Percentiles rank a stretch among this genome's conserved stretches.
phyloP scores from a whole-genome alignment of 2,113 vertebrate species.

The Diglossa brunneiventris region DNA sequence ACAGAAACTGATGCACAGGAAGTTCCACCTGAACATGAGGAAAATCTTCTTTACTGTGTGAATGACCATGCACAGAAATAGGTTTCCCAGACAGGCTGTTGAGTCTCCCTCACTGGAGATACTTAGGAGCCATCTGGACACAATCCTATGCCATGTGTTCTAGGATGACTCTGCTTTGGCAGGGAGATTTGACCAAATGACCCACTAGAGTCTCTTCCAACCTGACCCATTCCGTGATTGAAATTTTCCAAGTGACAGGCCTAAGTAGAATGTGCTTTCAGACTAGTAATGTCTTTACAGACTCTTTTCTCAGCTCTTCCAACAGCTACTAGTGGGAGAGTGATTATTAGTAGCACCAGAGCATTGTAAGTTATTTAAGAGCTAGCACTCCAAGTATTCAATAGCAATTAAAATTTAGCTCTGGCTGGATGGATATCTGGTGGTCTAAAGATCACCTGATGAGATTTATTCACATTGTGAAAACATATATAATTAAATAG shows the following conservation, averaged over 20 bases:
- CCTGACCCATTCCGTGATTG: not conserved
- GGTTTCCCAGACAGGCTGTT: not conserved
- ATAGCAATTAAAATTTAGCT: not conserved
- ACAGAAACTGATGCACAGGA: not conserved
- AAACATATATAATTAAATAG: not conserved
- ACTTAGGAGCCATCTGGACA: not conserved
- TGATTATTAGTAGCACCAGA: not conserved
- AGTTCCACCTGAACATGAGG: not conserved
- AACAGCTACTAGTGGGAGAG: not conserved
- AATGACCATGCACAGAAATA: not conserved
- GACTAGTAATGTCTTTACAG: not conserved
- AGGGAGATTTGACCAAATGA: not conserved
- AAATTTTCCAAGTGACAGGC: not conserved
- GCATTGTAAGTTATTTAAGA: not conserved
- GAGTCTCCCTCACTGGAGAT: not conserved
- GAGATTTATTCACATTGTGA: not conserved
- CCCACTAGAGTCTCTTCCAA: not conserved
- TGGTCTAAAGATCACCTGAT: not conserved
- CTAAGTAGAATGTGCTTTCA: not conserved
- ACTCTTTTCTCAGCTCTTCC: not conserved
- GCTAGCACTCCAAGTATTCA: not conserved
- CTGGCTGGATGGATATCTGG: not conserved
- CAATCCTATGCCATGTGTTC: not conserved
- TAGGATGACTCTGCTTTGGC: not conserved
- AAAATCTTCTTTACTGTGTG: not conserved